Evolutionary conservation across 1,140 invertebrate species (phyloP).

Genomic region (Lepidurus arcticus): DNA sequence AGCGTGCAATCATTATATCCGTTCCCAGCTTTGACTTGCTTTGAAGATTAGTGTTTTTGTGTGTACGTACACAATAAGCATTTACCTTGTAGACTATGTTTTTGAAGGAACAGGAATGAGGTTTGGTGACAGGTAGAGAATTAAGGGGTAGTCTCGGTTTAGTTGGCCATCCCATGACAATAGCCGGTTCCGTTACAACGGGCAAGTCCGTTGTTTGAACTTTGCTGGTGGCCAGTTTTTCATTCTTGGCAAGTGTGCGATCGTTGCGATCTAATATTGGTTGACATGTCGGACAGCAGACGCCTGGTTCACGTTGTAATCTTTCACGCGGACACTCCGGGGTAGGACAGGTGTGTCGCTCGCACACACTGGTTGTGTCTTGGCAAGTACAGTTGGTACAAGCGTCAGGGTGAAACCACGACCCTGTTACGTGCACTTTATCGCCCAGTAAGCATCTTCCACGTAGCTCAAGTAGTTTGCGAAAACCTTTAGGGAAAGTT

Average conservation of each 20-base stretch:
- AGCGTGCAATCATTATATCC: too few species aligned
- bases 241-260: conserved; percentile 32
- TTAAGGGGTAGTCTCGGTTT: conserved; percentile 17
- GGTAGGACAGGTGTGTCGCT: conserved; percentile 66
- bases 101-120: conserved; percentile 33
- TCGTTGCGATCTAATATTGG: conserved; percentile 25
- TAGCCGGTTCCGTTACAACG: conserved; percentile 23
- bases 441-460: conserved; percentile 60
- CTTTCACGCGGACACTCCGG: conserved; percentile 68
- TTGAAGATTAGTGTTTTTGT: not conserved
- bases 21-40: too few species aligned
- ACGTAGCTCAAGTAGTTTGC: conserved; percentile 39
- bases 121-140: conserved; percentile 25
- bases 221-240: not conserved
- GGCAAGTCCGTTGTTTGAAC: conserved; percentile 24
- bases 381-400: conserved; percentile 76
- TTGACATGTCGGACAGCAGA: conserved; percentile 64
- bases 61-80: not conserved
- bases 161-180: not conserved
- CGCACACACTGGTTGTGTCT: conserved; percentile 65
- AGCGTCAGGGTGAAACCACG: conserved; percentile 60
- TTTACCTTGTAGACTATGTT: conserved; percentile 34
- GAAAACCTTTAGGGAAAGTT: conserved; percentile 35
- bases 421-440: conserved; percentile 52
- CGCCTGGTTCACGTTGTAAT: conserved; percentile 56